Conservation (phyloP, 2,888 invertebrate species). For the Plebejus argus region DNA sequence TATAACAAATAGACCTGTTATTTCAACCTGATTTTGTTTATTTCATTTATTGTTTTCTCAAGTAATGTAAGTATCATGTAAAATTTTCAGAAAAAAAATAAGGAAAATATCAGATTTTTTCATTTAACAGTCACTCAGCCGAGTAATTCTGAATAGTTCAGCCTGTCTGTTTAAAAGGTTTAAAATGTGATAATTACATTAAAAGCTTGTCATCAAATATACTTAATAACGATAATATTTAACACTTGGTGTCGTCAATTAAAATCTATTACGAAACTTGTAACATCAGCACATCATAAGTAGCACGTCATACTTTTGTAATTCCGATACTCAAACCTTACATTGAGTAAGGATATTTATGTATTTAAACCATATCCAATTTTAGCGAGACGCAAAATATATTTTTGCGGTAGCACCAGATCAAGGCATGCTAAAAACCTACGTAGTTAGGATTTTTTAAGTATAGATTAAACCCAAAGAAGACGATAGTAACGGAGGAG, state of each 20-base stretch:
- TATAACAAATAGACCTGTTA: conserved; percentile 65
- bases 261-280: neutral
- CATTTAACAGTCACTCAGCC: conserved; percentile 76
- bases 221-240: neutral
- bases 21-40: conserved; percentile 56
- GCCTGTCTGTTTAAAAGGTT: neutral
- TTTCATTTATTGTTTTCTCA: conserved; percentile 69
- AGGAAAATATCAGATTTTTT: conserved; percentile 79
- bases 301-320: neutral
- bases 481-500: conserved; percentile 36
- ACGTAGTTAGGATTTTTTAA: conserved; percentile 10
- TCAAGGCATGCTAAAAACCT: conserved; percentile 1
- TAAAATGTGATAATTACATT: neutral
- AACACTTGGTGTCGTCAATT: neutral
- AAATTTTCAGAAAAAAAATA: conserved; percentile 78
- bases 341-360: conserved; percentile 2
- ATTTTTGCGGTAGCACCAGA: neutral
- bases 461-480: conserved; percentile 36
- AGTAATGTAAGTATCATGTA: conserved; percentile 69
- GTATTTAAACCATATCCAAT: neutral
- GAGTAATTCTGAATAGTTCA: conserved; percentile 49
- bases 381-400: neutral
- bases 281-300: neutral
- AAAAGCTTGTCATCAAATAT: too few species aligned
- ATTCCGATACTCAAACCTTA: conserved; percentile 6